These are phyloP conservation scores for Oncorhynchus masou DNA, from an alignment of 2,113 vertebrate genomes.

Conservation along the genomic window DNA sequence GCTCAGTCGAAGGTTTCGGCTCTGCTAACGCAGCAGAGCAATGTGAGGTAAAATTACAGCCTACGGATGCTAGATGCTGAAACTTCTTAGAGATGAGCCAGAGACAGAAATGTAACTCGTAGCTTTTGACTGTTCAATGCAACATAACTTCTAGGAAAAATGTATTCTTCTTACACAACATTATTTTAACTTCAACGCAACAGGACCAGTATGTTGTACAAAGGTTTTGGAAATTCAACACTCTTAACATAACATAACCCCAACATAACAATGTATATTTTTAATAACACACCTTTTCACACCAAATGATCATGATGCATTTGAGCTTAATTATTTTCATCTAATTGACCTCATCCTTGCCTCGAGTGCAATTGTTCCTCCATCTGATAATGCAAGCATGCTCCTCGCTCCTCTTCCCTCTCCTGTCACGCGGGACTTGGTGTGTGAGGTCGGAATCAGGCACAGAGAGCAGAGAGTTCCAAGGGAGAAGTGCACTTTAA, in stretches of 20 bases:
- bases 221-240: too few relatives aligned
- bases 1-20: conserved; percentile 12
- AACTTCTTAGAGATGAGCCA: neutral
- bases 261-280: neutral
- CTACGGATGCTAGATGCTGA: neutral
- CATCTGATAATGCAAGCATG: conserved; percentile 45
- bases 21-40: neutral
- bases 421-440: too few relatives aligned
- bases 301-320: conserved; percentile 31
- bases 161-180: too few relatives aligned
- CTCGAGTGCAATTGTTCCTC: conserved; percentile 33
- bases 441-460: too few relatives aligned
- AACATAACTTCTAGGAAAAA: too few relatives aligned
- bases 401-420: conserved; percentile 19
- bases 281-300: conserved; percentile 30
- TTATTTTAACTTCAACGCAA: too few relatives aligned
- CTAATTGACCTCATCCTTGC: conserved; percentile 50
- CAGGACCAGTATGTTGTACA: too few relatives aligned
- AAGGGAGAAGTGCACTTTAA: too few relatives aligned
- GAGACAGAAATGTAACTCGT: too few relatives aligned
- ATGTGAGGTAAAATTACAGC: neutral
- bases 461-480: neutral
- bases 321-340: conserved; percentile 52
- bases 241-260: too few relatives aligned
- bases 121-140: too few relatives aligned